Evolutionary conservation across 2,797 vertebrate genomes (phyloP).

Genomic region (Sparus aurata): DNA sequence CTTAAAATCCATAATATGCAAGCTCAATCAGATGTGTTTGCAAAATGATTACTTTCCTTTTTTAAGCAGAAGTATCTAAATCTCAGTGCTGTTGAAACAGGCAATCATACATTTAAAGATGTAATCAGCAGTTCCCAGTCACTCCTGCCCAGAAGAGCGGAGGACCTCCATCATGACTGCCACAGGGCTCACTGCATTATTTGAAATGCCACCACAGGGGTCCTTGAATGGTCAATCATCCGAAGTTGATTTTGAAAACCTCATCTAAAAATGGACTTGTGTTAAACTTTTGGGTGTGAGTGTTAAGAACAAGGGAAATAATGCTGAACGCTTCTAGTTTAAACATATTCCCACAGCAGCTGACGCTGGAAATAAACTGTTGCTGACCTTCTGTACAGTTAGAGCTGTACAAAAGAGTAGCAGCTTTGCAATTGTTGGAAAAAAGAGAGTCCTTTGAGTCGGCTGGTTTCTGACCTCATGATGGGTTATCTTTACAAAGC

Average conservation of each 20-base stretch:
- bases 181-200: not conserved
- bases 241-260: not conserved
- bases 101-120: conserved; percentile 32
- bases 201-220: conserved; percentile 5
- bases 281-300: not conserved
- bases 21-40: not conserved
- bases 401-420: not conserved
- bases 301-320: conserved; percentile 8
- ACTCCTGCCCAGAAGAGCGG: not conserved
- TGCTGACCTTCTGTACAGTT: conserved; percentile 32
- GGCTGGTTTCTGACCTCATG: conserved; percentile 6
- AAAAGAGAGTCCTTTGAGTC: conserved; percentile 19
- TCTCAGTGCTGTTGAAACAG: conserved; percentile 10
- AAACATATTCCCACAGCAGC: conserved; percentile 27
- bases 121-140: conserved; percentile 28
- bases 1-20: not conserved
- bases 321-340: conserved; percentile 17
- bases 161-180: conserved; percentile 18
- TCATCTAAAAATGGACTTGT: conserved; percentile 5
- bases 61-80: not conserved
- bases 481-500: conserved; percentile 9
- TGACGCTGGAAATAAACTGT: conserved; percentile 27
- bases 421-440: not conserved
- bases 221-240: conserved; percentile 9
- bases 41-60: not conserved